Evolutionary conservation across 2,888 invertebrate species (phyloP), one percentile per base, ranked within the genome.

Genomic region (Phaonia tiefii): DNA sequence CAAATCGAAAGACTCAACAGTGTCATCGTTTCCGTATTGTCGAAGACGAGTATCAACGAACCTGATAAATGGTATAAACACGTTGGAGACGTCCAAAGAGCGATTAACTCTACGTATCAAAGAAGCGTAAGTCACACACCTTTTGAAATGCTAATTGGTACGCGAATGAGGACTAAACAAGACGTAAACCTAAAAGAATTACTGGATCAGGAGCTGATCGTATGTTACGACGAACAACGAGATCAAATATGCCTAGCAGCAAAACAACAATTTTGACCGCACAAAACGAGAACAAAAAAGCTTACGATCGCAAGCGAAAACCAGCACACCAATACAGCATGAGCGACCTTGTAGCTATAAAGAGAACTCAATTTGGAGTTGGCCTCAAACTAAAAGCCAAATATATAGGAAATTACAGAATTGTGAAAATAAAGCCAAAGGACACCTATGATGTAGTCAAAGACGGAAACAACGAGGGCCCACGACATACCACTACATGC

Each of bases 81-180:
- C 17, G 79, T 79, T 15, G 31, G 56, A 11, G 70, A 15, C 22
- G 74, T 79, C 1, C 76, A 80, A 49, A 76, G 79, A n/a, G 58
- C 58, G 15, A 76, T 82, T 22, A 83, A 80, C 46, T 82, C 82
- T 5, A 76, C 82, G 13, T 79, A 75, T 67, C 25, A 65, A 0
- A 70, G 82, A 63, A 82, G 79, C 22, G 82, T 75, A 15, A 65
- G 77, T n/a, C n/a, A n/a, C n/a, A n/a, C n/a, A n/a, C n/a, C n/a
- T n/a, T n/a, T n/a, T n/a, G n/a, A n/a, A n/a, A 5, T 83, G 17
- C 15, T 84, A 15, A 37, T 80, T 20, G 83, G 82, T 7, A 25
- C 63, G 7, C 72, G 44, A 71, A 84, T 83, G 77, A 56, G 73
- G 13, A 63, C 75, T 2, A 42, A 56, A n/a, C 75, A 80, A n/a